Conservation (phyloP, 2,797 vertebrate genomes). For the Coccyzus lansbergi region DNA sequence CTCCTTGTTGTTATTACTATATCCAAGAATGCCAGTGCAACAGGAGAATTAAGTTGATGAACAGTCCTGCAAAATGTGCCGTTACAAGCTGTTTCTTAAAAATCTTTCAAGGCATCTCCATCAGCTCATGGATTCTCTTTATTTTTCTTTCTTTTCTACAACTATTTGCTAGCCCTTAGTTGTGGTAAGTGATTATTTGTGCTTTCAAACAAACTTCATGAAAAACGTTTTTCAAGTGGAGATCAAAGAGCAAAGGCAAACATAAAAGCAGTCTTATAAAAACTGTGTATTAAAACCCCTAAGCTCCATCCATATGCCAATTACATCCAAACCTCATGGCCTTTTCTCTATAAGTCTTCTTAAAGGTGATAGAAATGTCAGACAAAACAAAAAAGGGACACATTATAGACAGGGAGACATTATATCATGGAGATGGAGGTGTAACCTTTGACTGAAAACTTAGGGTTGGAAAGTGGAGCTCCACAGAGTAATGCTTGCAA, state of each 20-base stretch:
- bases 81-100: constrained; percentile 52
- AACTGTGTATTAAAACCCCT: constrained; percentile 70
- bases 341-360: constrained; percentile 50
- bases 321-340: constrained; percentile 55
- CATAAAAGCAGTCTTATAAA: constrained; percentile 78
- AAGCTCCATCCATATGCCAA: constrained; percentile 73
- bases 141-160: constrained; percentile 70
- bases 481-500: neutral
- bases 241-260: constrained; percentile 77
- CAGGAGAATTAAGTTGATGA: constrained; percentile 63
- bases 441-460: neutral
- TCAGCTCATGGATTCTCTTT: constrained; percentile 55
- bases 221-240: constrained; percentile 73
- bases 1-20: constrained; percentile 22
- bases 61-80: constrained; percentile 49
- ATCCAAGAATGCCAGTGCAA: neutral
- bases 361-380: constrained; percentile 60
- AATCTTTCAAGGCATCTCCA: constrained; percentile 55
- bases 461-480: neutral
- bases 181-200: constrained; percentile 77
- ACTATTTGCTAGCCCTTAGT: constrained; percentile 66
- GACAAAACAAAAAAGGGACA: constrained; percentile 38
- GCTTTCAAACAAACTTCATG: constrained; percentile 77
- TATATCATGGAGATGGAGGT: constrained; percentile 29
- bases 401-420: constrained; percentile 12